Conservation (phyloP, 2,797 vertebrate species). For the Gambelia wislizenii region DNA sequence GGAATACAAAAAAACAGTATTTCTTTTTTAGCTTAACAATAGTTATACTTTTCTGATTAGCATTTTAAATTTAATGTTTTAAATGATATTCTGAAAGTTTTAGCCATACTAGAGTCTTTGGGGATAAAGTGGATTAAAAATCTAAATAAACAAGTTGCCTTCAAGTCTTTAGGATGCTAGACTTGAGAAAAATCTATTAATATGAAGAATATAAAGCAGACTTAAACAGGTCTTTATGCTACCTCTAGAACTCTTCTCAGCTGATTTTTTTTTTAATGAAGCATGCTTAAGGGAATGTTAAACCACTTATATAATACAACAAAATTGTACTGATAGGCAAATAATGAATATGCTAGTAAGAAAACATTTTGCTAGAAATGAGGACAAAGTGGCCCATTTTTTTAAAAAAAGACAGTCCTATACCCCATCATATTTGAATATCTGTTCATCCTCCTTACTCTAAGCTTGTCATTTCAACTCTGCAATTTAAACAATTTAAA, state of each 20-base stretch:
- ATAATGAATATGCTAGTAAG: not conserved
- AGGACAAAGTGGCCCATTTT: not conserved
- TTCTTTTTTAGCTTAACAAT: not conserved
- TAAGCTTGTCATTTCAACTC: not conserved
- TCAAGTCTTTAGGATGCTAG: too few species aligned
- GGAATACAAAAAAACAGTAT: not conserved
- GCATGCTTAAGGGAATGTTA: conserved; percentile 3
- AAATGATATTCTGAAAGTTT: not conserved
- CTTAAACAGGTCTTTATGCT: not conserved
- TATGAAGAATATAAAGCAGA: not conserved
- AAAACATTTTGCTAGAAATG: not conserved
- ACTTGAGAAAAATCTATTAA: not conserved
- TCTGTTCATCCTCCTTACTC: not conserved
- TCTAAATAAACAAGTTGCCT: not conserved
- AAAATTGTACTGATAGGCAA: not conserved
- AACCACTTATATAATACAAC: not conserved
- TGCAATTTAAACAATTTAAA: not conserved
- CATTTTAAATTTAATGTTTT: not conserved
- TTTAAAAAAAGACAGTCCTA: not conserved
- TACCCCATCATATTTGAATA: not conserved
- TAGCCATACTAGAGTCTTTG: not conserved
- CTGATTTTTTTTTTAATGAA: not conserved
- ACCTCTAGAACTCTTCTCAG: not conserved
- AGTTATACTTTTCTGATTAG: not conserved
- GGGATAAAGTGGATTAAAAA: not conserved